phyloP scores from a whole-genome alignment of 2,113 vertebrate species.

The Hydrolagus affinis region DNA sequence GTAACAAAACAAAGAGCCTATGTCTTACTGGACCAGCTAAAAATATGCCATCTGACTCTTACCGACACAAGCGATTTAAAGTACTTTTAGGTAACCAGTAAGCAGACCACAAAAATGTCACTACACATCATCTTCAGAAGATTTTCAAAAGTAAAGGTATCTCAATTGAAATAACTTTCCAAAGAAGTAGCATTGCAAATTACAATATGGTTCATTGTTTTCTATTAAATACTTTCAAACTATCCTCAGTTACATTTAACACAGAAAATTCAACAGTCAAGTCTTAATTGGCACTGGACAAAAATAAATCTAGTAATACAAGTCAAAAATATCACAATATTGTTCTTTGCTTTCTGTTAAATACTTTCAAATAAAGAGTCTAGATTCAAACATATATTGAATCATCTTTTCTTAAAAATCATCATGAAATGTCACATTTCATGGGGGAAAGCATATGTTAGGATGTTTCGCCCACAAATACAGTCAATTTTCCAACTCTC shows the following conservation, averaged over 20 bases:
- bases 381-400: neutral
- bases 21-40: constrained; percentile 1
- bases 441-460: neutral
- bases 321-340: no score
- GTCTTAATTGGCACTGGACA: no score
- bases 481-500: no score
- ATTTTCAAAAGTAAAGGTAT: neutral
- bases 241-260: neutral
- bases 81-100: neutral
- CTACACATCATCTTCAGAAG: neutral
- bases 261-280: neutral
- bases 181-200: neutral
- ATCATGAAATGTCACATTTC: neutral
- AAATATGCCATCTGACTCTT: neutral
- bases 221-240: neutral
- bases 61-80: neutral
- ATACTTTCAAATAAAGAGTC: neutral
- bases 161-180: neutral
- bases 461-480: no score
- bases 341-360: no score
- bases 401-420: neutral
- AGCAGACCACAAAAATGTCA: neutral
- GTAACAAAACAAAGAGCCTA: constrained; percentile 6
- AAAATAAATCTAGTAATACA: no score
- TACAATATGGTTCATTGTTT: no score